Base-by-base conservation (phyloP, 2,113 vertebrate species). In the Varanus salvator region DNA sequence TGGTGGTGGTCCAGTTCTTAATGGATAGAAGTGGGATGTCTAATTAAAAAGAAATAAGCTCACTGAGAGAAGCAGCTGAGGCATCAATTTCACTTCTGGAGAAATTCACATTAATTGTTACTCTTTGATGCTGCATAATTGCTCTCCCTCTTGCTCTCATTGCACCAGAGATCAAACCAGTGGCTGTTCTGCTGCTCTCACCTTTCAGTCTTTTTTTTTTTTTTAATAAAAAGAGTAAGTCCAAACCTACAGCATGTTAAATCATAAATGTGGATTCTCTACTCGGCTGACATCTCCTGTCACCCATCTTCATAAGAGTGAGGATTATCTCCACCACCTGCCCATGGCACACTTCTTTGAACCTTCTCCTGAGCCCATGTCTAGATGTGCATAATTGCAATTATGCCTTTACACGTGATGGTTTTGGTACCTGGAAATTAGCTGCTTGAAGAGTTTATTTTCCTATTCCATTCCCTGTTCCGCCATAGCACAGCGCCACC, bases 51-150 rank as follows among this genome's bases (percentile, higher is more conserved):
- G 92, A 93, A 93, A 92, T 85, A 19, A 68, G 57, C 14, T 11
- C 92, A 91, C 84, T 34, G 87, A 80, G 91, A 96, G 93, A 95
- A 95, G 90, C 82, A 92, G 31, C 80, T 69, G 91, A 84, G 90
- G 88, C 91, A 94, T 94, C 91, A 92, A 94, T 87, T 94, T 95
- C 92, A 94, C 91, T 96, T 95, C 93, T 93, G 84, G 81, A 91
- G 87, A 96, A 95, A 95, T 95, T 93, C 92, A 95, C 91, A 92
- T 78, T 93, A 91, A 94, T 92, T 76, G 92, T 93, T 86, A 89
- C 84, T 88, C 94, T 96, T 96, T 96, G 94, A 95, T 96, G 93
- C 94, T 94, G 94, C 90, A 95, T 94, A 96, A 95, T 94, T 95
- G 94, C 92, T 91, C 80, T 80, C 50, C 80, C 81, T 0, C n/a